Base-by-base conservation (phyloP, 2,888 invertebrate species). In the Cenopis cana region DNA sequence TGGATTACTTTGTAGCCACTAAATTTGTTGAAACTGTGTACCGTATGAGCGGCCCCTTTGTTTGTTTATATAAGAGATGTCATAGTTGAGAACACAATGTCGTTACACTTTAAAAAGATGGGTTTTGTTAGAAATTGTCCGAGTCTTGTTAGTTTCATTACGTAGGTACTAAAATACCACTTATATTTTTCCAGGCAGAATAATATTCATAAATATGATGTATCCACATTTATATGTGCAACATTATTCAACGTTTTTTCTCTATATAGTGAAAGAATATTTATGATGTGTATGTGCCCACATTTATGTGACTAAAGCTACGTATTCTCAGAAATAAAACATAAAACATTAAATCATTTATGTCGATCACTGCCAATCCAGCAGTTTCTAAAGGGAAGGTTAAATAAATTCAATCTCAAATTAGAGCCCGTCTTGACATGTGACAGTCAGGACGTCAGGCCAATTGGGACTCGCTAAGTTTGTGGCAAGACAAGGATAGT, bases 361-460 rank as follows among this genome's bases (percentile, higher is more conserved):
- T 46, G 62, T 56, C 49, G 55, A 14, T 41, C 24, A 29, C 12
- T 57, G 56, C 52, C 69, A 50, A 57, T 59, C 52, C 18, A 56
- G n/a, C 20, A 69, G 46, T 46, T 66, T 65, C 18, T 24, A 57
- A 69, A 69, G 33, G 38, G 33, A 50, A 71, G 38, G 18, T 60
- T 11, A 41, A 11, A 41, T 46, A 46, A 66, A 70, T 76, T 74
- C 70, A 78, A 81, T 81, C 81, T 78, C 75, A 80, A 83, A 82
- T 81, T 77, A 78, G 77, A 83, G 79, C 74, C 75, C 76, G 69
- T 76, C 78, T 74, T 81, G 78, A 81, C 81, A 75, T 79, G 76
- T 79, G 78, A 78, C 79, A 80, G 78, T 78, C 74, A 24, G 24
- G 24, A 24, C 4, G 24, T 24, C 24, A 72, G 73, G 74, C 79